Evolutionary conservation across 2,888 invertebrate genomes (phyloP).

Genomic region (Acrobasis repandana): DNA sequence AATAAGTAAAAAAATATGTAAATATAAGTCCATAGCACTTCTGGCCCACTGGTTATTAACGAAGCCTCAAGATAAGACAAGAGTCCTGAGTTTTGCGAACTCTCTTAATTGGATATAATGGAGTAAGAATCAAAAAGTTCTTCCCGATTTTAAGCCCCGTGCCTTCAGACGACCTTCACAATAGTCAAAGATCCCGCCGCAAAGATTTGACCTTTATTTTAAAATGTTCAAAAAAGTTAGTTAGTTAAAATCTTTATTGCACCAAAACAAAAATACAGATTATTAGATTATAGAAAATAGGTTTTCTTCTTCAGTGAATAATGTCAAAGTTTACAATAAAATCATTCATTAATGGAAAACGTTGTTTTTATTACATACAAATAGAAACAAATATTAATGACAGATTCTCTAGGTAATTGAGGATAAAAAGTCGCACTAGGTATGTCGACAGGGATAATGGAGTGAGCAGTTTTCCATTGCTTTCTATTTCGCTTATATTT

Average conservation of each 20-base stretch:
- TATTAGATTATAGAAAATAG: background rate
- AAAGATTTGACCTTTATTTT: background rate
- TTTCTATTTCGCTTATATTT: too few species aligned
- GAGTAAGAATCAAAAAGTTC: conserved; percentile 13
- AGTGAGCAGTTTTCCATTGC: too few species aligned
- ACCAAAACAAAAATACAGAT: too few species aligned
- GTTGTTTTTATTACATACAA: too few species aligned
- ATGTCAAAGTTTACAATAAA: too few species aligned
- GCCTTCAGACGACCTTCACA: background rate
- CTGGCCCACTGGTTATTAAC: background rate
- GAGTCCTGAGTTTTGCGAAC: background rate
- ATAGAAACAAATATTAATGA: too few species aligned
- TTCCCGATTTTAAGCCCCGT: background rate
- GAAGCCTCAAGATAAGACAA: background rate
- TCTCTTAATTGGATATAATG: conserved; percentile 16
- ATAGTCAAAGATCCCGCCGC: background rate
- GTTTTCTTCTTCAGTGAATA: background rate
- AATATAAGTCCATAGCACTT: background rate
- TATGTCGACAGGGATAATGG: too few species aligned
- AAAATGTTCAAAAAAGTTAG: too few species aligned
- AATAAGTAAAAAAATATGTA: background rate
- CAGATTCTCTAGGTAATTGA: too few species aligned
- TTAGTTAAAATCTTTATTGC: too few species aligned
- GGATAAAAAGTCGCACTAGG: too few species aligned
- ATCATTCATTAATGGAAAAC: too few species aligned